Evolutionary conservation across 2,797 vertebrate species (phyloP).

Genomic region (Gila robusta): DNA sequence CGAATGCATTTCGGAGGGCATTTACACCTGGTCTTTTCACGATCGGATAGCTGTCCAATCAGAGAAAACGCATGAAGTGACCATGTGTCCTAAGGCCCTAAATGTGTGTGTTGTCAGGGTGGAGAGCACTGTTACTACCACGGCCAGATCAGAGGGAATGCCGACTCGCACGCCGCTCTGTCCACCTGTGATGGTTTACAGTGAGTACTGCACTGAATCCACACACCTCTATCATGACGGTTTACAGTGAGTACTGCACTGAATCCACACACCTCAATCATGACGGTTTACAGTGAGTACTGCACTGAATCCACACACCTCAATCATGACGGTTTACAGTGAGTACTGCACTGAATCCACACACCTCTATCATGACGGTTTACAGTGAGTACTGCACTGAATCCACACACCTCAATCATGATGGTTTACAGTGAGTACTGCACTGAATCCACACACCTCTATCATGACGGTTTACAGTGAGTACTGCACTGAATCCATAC

Average conservation of each 20-base stretch:
- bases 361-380: no score
- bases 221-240: constrained; percentile 42
- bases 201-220: constrained; percentile 20
- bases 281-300: neutral
- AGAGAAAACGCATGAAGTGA: neutral
- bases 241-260: neutral
- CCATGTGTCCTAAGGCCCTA: no score
- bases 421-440: no score
- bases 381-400: no score
- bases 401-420: no score
- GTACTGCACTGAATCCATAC: no score
- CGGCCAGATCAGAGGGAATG: constrained; percentile 89
- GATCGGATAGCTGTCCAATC: neutral
- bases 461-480: no score
- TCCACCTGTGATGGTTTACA: constrained; percentile 95
- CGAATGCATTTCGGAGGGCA: neutral
- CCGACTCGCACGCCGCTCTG: constrained; percentile 88
- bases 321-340: no score
- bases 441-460: no score
- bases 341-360: no score
- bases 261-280: constrained; percentile 47
- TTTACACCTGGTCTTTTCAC: neutral
- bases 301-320: no score
- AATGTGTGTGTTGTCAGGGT: constrained; percentile 79
- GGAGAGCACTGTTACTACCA: constrained; percentile 99